Evolutionary conservation across 64 coral and sea anemone species (phyloP), one percentile per base, ranked within the genome.

Genomic region (Actinia tenebrosa): DNA sequence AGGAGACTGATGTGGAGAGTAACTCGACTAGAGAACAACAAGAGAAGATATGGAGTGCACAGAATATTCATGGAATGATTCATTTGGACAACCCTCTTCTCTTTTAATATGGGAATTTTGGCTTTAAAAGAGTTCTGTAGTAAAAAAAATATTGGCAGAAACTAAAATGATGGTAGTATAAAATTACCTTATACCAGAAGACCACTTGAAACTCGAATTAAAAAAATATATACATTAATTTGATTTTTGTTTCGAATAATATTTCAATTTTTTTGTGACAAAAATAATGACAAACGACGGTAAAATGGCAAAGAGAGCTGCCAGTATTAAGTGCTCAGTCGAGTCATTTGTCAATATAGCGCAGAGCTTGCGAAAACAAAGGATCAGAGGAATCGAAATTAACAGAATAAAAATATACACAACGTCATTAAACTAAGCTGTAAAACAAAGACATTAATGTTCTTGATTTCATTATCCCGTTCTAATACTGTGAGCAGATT

Each of bases 321-420:
- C 23, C 69, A 75, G 10, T 26, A 75, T 75, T 75, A 75, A 75
- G 69, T 75, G 69, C 10, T 75, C 69, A 75, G 69, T 42, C 69
- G 69, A 75, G 26, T 75, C 69, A 75, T 75, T 75, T 75, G 69
- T 75, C 69, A 75, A 75, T 30, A 75, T 75, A 75, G 9, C 0
- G 25, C 23, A 75, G 26, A 75, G 7, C 69, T 75, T 75, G 15
- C 42, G 25, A 42, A 75, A 75, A 75, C 27, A 75, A 30, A 75
- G 69, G 10, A 75, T 75, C 22, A 42, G 20, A 14, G 14, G 27
- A 42, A 75, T 30, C 11, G 25, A 42, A 75, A 75, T 75, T 75
- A 75, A 75, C n/a, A 75, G 69, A 13, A 75, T n/a, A 75, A 75
- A 75, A 30, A 3, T 30, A 75, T 75, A 75, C 63, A 66, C 69